Conservation (phyloP, 1,140 invertebrate genomes). For the Drosophila virilis region DNA sequence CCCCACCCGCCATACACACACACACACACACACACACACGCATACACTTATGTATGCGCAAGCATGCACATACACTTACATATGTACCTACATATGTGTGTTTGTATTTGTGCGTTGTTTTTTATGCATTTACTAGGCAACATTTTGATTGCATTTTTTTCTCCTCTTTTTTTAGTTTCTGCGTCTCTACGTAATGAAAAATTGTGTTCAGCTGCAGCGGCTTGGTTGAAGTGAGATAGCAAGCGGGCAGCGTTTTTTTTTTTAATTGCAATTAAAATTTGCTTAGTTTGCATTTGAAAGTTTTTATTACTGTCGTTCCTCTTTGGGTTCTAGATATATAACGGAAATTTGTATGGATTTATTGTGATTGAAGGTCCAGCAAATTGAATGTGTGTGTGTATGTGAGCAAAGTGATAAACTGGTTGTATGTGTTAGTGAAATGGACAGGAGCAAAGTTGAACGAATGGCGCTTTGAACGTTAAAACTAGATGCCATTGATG, state of each 20-base stretch:
- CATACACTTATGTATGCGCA: slow-evolving; percentile 20
- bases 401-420: slow-evolving; percentile 34
- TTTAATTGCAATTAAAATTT: slow-evolving; percentile 83
- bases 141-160: slow-evolving; percentile 61
- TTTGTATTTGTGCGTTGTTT: slow-evolving; percentile 42
- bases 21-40: slow-evolving; percentile 13
- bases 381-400: slow-evolving; percentile 67
- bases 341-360: slow-evolving; percentile 81
- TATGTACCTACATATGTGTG: slow-evolving; percentile 35
- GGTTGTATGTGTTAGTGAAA: slow-evolving; percentile 46
- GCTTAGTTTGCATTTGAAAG: slow-evolving; percentile 82
- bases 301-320: slow-evolving; percentile 58
- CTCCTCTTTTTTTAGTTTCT: slow-evolving; percentile 49
- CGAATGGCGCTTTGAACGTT: slow-evolving; percentile 12
- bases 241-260: slow-evolving; percentile 30
- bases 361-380: slow-evolving; percentile 78
- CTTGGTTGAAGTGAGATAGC: slow-evolving; percentile 44
- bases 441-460: slow-evolving; percentile 35
- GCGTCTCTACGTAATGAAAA: slow-evolving; percentile 59
- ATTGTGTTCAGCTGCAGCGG: slow-evolving; percentile 37
- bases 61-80: slow-evolving; percentile 2
- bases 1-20: slow-evolving; percentile 27
- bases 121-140: slow-evolving; percentile 74
- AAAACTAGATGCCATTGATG: slow-evolving; percentile 21
- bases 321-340: slow-evolving; percentile 41